Conservation (phyloP, 2,113 vertebrate genomes). For the cattle (Bos taurus) region ARS-UCD2.0 NC_037345.1:30812001-30812500, state of each 20-base stretch:
- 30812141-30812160: background rate
- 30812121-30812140: background rate
- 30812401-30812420: background rate
- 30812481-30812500: background rate
- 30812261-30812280: background rate
- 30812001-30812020: background rate
- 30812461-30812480: background rate
- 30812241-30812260: background rate
- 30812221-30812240: background rate
- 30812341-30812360: background rate
- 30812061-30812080: background rate
- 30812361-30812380: background rate
- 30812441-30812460: background rate
- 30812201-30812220: background rate
- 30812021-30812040: background rate
- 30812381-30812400: background rate
- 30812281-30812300: background rate
- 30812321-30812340: background rate
- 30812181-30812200: background rate
- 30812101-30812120: background rate
- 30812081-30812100: background rate
- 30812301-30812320: background rate
- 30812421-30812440: background rate
- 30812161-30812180: accelerated
- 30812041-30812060: background rate